Evolutionary conservation across 1,140 invertebrate genomes (phyloP).

Genomic region (Caenorhabditis elegans): WBcel235 BX284604.4:10792501-10793000

Average conservation of each 20-base stretch:
- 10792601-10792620: no score
- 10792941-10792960: background rate
- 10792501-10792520: no score
- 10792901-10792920: constrained; percentile 73
- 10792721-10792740: no score
- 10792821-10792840: constrained; percentile 72
- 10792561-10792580: no score
- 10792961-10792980: background rate
- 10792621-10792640: no score
- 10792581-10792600: no score
- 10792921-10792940: background rate
- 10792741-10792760: constrained; percentile 74
- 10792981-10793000: background rate
- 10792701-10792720: no score
- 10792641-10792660: no score
- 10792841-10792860: background rate
- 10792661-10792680: no score
- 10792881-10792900: constrained; percentile 73
- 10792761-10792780: constrained; percentile 79
- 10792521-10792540: no score
- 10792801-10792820: constrained; percentile 79
- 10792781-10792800: constrained; percentile 80
- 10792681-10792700: no score
- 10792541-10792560: no score
- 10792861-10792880: constrained; percentile 59